These are phyloP conservation scores for Parnassius glacialis DNA, from an alignment of 2,888 invertebrate genomes.

Conservation along the genomic window DNA sequence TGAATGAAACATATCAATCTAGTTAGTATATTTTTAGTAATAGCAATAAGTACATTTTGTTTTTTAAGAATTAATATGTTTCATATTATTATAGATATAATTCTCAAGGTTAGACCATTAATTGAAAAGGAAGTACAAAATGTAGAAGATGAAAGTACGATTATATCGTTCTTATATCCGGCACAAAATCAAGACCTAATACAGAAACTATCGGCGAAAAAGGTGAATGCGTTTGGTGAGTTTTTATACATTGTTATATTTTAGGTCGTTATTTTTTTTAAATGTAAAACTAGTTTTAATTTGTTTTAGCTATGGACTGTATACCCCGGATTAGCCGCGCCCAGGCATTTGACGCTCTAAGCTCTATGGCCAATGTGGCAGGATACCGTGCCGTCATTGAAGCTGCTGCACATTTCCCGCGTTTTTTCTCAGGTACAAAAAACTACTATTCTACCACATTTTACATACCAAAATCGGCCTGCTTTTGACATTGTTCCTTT, in stretches of 20 bases:
- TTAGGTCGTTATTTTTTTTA: constrained; percentile 10
- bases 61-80: background rate
- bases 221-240: constrained; percentile 90
- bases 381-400: constrained; percentile 94
- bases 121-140: constrained; percentile 83
- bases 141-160: constrained; percentile 84
- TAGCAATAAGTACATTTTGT: background rate
- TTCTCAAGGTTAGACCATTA: constrained; percentile 89
- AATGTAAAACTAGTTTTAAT: background rate
- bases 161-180: constrained; percentile 92
- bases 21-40: constrained; percentile 63
- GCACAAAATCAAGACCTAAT: constrained; percentile 89
- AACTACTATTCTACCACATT: background rate
- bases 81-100: constrained; percentile 82
- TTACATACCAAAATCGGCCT: constrained; percentile 13
- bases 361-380: constrained; percentile 95
- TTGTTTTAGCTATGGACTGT: constrained; percentile 89
- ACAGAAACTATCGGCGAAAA: constrained; percentile 84
- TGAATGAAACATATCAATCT: constrained; percentile 84
- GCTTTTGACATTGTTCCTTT: background rate
- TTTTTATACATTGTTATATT: background rate
- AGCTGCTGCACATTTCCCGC: constrained; percentile 93
- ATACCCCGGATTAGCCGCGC: constrained; percentile 93
- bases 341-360: constrained; percentile 93
- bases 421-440: constrained; percentile 89